Evolutionary conservation across 2,797 vertebrate genomes (phyloP), one percentile per base, ranked within the genome.

Genomic region (Chelon auratus): DNA sequence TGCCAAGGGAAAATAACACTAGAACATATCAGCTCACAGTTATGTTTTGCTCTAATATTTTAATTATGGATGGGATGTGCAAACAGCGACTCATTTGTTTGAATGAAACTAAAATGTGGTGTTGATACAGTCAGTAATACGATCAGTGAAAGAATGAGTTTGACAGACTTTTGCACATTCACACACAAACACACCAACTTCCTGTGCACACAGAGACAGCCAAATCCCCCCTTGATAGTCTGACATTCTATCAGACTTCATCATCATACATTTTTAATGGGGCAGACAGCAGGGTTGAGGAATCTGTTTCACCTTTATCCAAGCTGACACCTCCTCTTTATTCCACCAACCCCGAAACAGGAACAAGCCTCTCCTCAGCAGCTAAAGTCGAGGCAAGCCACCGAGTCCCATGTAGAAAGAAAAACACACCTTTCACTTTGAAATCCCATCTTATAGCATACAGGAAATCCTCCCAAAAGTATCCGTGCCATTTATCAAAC

Each of bases 401-500:
- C 14, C 11, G 80, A 24, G 63, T 66, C 13, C 58, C 50, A 37
- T 24, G 26, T 37, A 20, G 57, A 62, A 68, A 71, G 59, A 62
- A 78, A 42, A 33, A 72, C 80, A 81, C 66, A 4, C 74, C 68
- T 80, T 84, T 81, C 70, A 56, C 69, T 86, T 81, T 77, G 40
- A 78, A 82, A 83, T 58, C 72, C 66, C 77, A 85, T 87, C 75
- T 62, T 5, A 33, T 33, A 43, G 72, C 48, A 5, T 20, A 39
- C 18, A 80, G 71, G 61, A 85, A 77, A 66, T 62, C 68, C 76
- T 74, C 59, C 59, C n/a, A 42, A 78, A 83, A 54, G 65, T 81
- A 86, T 86, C 85, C 24, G 17, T 36, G 12, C 62, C 73, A 83
- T 85, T 90, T 68, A 86, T 88, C 85, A 81, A 75, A 75, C 74